Base-by-base conservation (phyloP, 2,888 invertebrate species). In the Eubasilissa splendida region DNA sequence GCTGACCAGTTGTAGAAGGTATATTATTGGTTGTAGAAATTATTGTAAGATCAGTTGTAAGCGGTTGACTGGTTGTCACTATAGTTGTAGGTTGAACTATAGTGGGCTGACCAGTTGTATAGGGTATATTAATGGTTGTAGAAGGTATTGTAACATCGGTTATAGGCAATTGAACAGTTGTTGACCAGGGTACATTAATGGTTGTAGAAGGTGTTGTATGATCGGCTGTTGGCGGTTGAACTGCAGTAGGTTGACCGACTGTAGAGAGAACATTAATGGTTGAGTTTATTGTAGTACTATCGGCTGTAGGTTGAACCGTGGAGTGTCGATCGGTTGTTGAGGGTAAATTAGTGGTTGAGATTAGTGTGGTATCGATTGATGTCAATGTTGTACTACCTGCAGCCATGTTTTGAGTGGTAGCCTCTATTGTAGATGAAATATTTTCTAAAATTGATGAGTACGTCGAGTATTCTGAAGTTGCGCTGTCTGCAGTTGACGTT, bases 401-500 rank as follows among this genome's bases (percentile, higher is more conserved):
- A 12, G 79, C 63, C 2, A 63, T 63, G 14, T 2, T 60, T 52
- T 5, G 33, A 11, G 60, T 31, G 0, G 73, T 22, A 14, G 52
- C 52, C 11, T 12, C 11, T 4, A 42, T 70, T 10, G 12, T 73
- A 2, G 22, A 22, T 22, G 22, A 22, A 22, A 22, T 22, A 22
- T 22, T 22, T 22, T 22, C 22, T 22, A 22, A 22, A 22, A 22
- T 22, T 22, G n/a, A n/a, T n/a, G n/a, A n/a, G n/a, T n/a, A n/a
- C 60, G 11, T 63, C 2, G 11, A 5, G 3, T 2, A 4, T 31
- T 11, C 31, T 63, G 22, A 31, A 22, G 58, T 58, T 58, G 58
- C 9, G 11, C 11, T n/a, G 58, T 8, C 70, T 22, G 70, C 22
- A 9, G 70, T 70, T 22, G 70, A 68, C 9, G 68, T 68, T 9